Evolutionary conservation across 1,140 invertebrate genomes (phyloP).

Genomic region (Drosophila sproati): DNA sequence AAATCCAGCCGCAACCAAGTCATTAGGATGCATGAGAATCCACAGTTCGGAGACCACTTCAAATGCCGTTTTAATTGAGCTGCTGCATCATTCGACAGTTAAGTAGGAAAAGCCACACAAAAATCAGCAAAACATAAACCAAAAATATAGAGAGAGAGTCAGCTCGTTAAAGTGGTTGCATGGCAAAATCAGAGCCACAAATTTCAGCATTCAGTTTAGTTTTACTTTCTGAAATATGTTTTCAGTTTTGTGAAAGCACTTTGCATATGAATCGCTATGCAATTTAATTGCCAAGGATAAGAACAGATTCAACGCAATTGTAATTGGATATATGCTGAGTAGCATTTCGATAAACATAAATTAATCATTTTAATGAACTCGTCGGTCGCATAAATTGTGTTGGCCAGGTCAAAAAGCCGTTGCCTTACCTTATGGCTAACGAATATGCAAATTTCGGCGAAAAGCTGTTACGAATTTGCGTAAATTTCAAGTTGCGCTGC

Average conservation of each 20-base stretch:
- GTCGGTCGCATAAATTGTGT: conserved; percentile 29
- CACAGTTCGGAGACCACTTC: conserved; percentile 26
- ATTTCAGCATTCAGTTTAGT: background rate
- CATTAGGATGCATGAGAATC: conserved; percentile 35
- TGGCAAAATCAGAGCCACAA: conserved; percentile 9
- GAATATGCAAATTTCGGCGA: conserved; percentile 40
- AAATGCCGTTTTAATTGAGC: conserved; percentile 76
- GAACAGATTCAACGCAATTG: too few species aligned
- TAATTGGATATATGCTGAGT: background rate
- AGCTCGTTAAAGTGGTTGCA: conserved; percentile 20
- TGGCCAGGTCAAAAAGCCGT: background rate
- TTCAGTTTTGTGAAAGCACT: background rate
- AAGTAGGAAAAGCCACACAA: conserved; percentile 12
- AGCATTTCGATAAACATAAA: conserved; percentile 18
- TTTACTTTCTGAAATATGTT: background rate
- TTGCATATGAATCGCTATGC: background rate
- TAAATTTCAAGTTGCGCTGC: conserved; percentile 22
- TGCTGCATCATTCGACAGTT: conserved; percentile 47
- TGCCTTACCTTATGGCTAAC: conserved; percentile 14
- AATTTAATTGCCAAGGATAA: too few species aligned
- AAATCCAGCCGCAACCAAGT: conserved; percentile 47
- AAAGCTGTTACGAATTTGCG: conserved; percentile 34
- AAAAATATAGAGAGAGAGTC: background rate
- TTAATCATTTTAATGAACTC: conserved; percentile 40
- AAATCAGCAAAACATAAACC: background rate